These are phyloP conservation scores for Norana najaformis DNA, from an alignment of 2,888 invertebrate genomes.

Conservation along the genomic window DNA sequence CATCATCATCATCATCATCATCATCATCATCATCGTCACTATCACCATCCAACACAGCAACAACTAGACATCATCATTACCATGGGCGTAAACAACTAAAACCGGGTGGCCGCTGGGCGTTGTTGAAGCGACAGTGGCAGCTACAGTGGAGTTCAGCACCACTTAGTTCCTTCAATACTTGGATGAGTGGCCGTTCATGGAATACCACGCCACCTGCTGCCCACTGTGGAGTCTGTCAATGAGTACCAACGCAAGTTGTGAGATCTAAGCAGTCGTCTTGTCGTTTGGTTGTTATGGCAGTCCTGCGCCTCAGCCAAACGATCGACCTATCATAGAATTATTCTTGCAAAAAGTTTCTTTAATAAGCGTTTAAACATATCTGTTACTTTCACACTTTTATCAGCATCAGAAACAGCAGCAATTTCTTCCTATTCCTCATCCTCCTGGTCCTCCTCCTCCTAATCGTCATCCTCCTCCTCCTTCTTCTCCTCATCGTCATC, in stretches of 20 bases:
- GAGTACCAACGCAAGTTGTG: not conserved
- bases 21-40: conserved; percentile 23
- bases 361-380: not conserved
- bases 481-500: not conserved
- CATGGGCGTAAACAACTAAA: not conserved
- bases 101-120: not conserved
- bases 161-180: not conserved
- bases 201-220: not conserved
- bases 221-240: not conserved
- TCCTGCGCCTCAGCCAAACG: too few species aligned
- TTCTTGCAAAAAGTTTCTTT: not conserved
- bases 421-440: too few species aligned
- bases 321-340: not conserved
- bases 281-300: too few species aligned
- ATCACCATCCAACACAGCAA: not conserved
- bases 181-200: too few species aligned
- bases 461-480: not conserved
- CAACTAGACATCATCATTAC: not conserved
- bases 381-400: not conserved
- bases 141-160: not conserved
- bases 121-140: not conserved
- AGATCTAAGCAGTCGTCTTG: not conserved
- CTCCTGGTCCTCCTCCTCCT: not conserved
- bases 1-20: conserved; percentile 27
- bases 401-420: not conserved